A percentile compares a stretch with the other conserved stretches of the same genome.
Conservation (phyloP, 2,113 vertebrate genomes). For the Alligator mississippiensis region DNA sequence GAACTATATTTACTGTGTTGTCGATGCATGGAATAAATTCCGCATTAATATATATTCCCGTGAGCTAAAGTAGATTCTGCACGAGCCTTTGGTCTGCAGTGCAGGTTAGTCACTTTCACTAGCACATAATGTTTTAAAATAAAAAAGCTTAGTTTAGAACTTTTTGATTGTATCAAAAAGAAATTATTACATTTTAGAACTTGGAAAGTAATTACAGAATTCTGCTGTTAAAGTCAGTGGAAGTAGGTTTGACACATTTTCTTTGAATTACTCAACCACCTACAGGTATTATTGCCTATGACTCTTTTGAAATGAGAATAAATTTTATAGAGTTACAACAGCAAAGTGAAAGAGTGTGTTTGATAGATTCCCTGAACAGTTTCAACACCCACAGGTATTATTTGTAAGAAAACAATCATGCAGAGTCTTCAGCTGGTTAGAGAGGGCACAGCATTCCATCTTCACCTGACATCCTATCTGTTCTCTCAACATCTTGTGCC, state of each 20-base stretch:
- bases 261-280: slow-evolving; percentile 80
- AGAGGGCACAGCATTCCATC: slow-evolving; percentile 81
- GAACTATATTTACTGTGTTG: not conserved
- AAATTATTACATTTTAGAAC: slow-evolving; percentile 58
- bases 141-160: slow-evolving; percentile 27
- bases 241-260: slow-evolving; percentile 76
- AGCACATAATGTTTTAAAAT: slow-evolving; percentile 19
- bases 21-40: not conserved
- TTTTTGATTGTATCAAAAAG: slow-evolving; percentile 46
- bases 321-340: slow-evolving; percentile 77
- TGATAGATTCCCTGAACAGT: slow-evolving; percentile 80
- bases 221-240: slow-evolving; percentile 62
- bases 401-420: slow-evolving; percentile 85
- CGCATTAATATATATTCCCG: not conserved
- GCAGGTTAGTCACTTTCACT: slow-evolving; percentile 10
- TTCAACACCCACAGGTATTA: slow-evolving; percentile 87
- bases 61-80: slow-evolving; percentile 6
- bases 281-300: slow-evolving; percentile 75
- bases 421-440: slow-evolving; percentile 81
- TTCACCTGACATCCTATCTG: slow-evolving; percentile 82
- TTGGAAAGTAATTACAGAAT: slow-evolving; percentile 64
- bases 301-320: slow-evolving; percentile 78
- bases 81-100: not conserved
- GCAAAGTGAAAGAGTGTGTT: slow-evolving; percentile 78
- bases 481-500: slow-evolving; percentile 69